Conservation (phyloP, 2,113 vertebrate species). For the Esox niger region DNA sequence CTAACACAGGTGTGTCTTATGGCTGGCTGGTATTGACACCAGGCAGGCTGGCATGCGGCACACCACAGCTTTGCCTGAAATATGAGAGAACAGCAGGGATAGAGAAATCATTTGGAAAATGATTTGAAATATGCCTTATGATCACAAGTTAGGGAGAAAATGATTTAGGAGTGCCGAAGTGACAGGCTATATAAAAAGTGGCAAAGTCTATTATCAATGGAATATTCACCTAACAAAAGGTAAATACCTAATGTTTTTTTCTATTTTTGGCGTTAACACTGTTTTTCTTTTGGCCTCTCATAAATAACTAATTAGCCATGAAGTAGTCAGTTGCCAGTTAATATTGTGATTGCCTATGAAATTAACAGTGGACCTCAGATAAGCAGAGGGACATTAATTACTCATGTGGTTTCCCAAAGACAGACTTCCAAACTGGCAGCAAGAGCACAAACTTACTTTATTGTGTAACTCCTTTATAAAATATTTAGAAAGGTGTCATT, state of each 20-base stretch:
- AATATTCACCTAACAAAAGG: conserved; percentile 22
- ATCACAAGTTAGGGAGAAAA: too few species aligned
- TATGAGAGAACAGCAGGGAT: conserved; percentile 41
- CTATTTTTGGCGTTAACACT: conserved; percentile 57
- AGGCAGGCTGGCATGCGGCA: conserved; percentile 51
- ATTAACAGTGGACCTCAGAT: conserved; percentile 68
- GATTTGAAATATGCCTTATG: conserved; percentile 60
- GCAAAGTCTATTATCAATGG: too few species aligned
- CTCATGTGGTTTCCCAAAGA: conserved; percentile 40
- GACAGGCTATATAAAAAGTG: too few species aligned
- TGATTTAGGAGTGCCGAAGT: conserved; percentile 32
- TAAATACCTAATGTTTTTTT: conserved; percentile 36
- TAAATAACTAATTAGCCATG: conserved; percentile 77
- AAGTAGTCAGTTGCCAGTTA: conserved; percentile 75
- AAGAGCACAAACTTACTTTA: conserved; percentile 41
- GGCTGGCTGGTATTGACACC: conserved; percentile 54
- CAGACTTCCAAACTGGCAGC: conserved; percentile 41
- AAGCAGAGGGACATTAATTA: conserved; percentile 56
- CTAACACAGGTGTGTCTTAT: conserved; percentile 67
- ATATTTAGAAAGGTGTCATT: conserved; percentile 68
- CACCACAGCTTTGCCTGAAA: conserved; percentile 41
- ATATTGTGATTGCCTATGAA: conserved; percentile 77
- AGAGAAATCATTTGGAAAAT: conserved; percentile 56
- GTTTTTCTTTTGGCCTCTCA: conserved; percentile 72
- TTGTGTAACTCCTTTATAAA: conserved; percentile 66